Percentiles rank a stretch among this genome's conserved stretches.
phyloP scores from a whole-genome alignment of 30 jellyfish, hydroid and myxozoan species.

The Catostylus mosaicus region DNA sequence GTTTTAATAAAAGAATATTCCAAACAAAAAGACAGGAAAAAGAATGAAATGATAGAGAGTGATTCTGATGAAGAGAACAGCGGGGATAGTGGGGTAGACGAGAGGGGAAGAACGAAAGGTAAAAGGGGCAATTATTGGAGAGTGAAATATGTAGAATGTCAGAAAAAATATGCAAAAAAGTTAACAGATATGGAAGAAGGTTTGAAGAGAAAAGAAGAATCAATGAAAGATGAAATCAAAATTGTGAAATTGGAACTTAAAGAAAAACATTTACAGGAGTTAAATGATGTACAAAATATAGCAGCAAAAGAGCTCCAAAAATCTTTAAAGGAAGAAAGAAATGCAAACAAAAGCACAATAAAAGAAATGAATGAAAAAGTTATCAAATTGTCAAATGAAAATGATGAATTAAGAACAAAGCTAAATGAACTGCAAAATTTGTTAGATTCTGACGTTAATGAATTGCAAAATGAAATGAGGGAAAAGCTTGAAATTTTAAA shows the following conservation, averaged over 20 bases:
- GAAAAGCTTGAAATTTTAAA: slow-evolving; percentile 28
- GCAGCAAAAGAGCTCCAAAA: slow-evolving; percentile 70
- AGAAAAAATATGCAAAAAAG: slow-evolving; percentile 37
- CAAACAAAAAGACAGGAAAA: slow-evolving; percentile 2
- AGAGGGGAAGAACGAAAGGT: slow-evolving; percentile 21
- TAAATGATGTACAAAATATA: slow-evolving; percentile 42
- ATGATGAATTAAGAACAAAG: slow-evolving; percentile 37
- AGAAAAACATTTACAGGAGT: slow-evolving; percentile 32
- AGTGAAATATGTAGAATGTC: slow-evolving; percentile 48
- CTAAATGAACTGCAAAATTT: slow-evolving; percentile 21
- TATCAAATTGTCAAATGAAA: slow-evolving; percentile 23
- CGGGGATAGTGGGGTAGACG: slow-evolving; percentile 66
- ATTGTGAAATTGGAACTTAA: slow-evolving; percentile 39
- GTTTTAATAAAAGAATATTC: slow-evolving; percentile 21
- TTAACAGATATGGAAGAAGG: slow-evolving; percentile 52
- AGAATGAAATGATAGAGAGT: slow-evolving; percentile 1
- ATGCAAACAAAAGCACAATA: slow-evolving; percentile 31
- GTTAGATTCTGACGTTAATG: slow-evolving; percentile 31
- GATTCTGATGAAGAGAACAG: slow-evolving; percentile 62
- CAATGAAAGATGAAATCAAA: slow-evolving; percentile 29
- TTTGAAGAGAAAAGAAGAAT: slow-evolving; percentile 17
- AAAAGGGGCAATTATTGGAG: slow-evolving; percentile 69
- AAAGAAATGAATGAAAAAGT: slow-evolving; percentile 54
- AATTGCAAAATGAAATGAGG: slow-evolving; percentile 29
- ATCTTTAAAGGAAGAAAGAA: slow-evolving; percentile 58